Conservation (phyloP, 1,140 invertebrate species). For the Zaprionus vittiger region DNA sequence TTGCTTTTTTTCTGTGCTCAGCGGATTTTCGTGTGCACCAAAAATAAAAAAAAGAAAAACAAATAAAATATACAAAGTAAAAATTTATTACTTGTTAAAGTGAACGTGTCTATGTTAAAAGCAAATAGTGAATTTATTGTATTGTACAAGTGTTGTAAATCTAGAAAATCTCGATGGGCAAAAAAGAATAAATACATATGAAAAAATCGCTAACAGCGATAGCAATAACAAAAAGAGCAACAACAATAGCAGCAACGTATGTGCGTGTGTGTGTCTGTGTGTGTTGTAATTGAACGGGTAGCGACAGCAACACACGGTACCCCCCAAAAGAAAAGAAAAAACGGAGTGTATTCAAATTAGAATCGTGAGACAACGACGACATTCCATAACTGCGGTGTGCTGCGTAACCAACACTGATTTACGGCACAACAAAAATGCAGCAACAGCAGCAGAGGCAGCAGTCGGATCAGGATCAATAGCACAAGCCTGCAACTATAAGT, state of each 20-base stretch:
- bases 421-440: conserved; percentile 41
- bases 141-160: conserved; percentile 44
- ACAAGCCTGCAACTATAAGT: conserved; percentile 30
- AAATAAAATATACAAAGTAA: conserved; percentile 44
- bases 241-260: conserved; percentile 28
- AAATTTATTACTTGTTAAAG: conserved; percentile 42
- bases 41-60: conserved; percentile 58
- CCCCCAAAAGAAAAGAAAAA: conserved; percentile 26
- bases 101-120: conserved; percentile 30
- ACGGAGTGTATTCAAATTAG: conserved; percentile 67
- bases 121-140: conserved; percentile 32
- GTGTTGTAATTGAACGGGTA: conserved; percentile 54
- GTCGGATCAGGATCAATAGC: conserved; percentile 67
- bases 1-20: conserved; percentile 65
- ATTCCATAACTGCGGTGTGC: conserved; percentile 46
- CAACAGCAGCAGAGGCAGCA: conserved; percentile 12
- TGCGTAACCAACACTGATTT: conserved; percentile 34
- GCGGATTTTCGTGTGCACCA: conserved; percentile 68
- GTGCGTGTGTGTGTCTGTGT: conserved; percentile 48
- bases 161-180: conserved; percentile 53
- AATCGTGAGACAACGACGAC: conserved; percentile 58
- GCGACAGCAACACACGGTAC: conserved; percentile 41
- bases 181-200: conserved; percentile 68
- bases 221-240: conserved; percentile 63
- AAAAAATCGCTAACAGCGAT: conserved; percentile 66